These are phyloP conservation scores for Neoitamus cyanurus DNA, from an alignment of 2,888 invertebrate genomes.

Conservation along the genomic window DNA sequence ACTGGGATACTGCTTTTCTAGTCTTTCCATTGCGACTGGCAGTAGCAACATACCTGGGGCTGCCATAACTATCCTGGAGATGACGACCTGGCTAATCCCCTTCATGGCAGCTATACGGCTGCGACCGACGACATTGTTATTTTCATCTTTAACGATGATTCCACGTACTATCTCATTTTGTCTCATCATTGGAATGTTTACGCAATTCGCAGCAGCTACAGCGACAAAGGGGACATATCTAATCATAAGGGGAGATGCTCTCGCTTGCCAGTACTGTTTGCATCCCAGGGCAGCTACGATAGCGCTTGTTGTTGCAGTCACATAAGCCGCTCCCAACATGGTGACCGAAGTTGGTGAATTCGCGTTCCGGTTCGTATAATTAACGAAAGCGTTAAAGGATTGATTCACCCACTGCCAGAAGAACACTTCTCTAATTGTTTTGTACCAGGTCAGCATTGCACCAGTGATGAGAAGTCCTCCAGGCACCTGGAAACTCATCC, in stretches of 20 bases:
- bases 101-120: conserved; percentile 82
- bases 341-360: conserved; percentile 82
- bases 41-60: conserved; percentile 90
- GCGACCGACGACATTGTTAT: conserved; percentile 76
- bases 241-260: conserved; percentile 71
- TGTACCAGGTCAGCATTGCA: conserved; percentile 92
- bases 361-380: conserved; percentile 93
- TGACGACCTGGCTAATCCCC: conserved; percentile 82
- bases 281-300: conserved; percentile 88
- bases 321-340: conserved; percentile 87
- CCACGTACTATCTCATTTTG: conserved; percentile 83
- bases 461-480: conserved; percentile 85
- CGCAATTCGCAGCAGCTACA: conserved; percentile 91
- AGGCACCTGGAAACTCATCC: conserved; percentile 94
- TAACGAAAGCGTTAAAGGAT: conserved; percentile 94
- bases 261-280: conserved; percentile 82
- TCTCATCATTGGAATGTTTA: conserved; percentile 92
- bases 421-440: conserved; percentile 84
- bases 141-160: conserved; percentile 81
- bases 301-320: conserved; percentile 89
- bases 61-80: conserved; percentile 85
- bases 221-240: conserved; percentile 66
- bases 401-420: conserved; percentile 98
- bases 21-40: conserved; percentile 85
- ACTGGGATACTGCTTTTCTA: conserved; percentile 77